These are phyloP conservation scores for Lagenorhynchus albirostris DNA, from an alignment of 2,113 vertebrate genomes.

Conservation along the genomic window DNA sequence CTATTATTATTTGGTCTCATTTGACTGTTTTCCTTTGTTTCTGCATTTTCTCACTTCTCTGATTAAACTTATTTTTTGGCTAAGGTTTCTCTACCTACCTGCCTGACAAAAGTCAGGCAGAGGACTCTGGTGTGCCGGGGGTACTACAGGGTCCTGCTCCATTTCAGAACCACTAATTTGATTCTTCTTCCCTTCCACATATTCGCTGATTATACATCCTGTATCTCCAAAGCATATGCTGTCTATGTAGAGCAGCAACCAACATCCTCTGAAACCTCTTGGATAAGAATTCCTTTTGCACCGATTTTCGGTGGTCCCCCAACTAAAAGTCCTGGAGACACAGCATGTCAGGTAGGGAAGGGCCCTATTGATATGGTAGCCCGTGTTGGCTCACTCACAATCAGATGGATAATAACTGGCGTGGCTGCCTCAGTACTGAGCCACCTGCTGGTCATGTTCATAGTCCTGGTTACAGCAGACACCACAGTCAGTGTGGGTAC, in stretches of 20 bases:
- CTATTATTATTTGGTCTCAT: neutral
- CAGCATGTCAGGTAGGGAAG: accelerated
- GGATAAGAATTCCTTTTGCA: accelerated
- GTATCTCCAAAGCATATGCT: accelerated
- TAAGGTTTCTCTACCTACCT: neutral
- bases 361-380: accelerated
- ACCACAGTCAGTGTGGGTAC: accelerated
- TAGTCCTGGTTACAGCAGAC: accelerated
- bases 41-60: neutral
- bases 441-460: accelerated
- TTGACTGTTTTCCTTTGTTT: neutral
- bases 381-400: neutral
- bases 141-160: neutral
- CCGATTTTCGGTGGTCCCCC: accelerated
- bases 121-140: neutral
- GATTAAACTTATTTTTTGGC: neutral
- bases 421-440: neutral
- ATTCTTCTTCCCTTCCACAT: accelerated
- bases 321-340: neutral
- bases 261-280: neutral
- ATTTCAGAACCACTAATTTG: no score
- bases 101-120: neutral
- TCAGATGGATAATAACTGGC: accelerated
- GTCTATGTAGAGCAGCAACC: accelerated
- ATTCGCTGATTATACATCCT: accelerated